Evolutionary conservation across 2,113 vertebrate species (phyloP), one percentile per base, ranked within the genome.

Genomic region (Ictalurus furcatus): DNA sequence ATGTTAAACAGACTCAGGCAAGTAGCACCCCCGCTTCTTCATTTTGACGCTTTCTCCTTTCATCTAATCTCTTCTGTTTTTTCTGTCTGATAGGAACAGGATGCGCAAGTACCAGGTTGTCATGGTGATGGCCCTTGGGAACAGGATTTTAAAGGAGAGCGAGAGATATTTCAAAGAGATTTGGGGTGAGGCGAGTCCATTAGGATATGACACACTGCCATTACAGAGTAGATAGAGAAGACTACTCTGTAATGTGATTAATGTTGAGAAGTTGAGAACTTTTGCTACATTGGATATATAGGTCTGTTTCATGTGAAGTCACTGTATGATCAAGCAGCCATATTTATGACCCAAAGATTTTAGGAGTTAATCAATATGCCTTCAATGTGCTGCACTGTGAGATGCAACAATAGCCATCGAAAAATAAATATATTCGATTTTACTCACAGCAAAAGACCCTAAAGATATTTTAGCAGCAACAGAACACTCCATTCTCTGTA

Each of bases 61-160:
- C 28, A 67, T 81, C 58, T 88, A 25, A 59, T 28, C 58, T 86
- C 84, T 58, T 25, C 48, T 84, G 25, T 58, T 30, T 54, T 76
- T 67, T 40, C 28, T 37, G n/a, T 71, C 83, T 85, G 44, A 88
- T 73, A 88, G 84, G 67, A 86, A 76, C 44, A 73, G 76, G 67
- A 78, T 44, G 34, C 67, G 8, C 73, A 88, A 28, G 34, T 86
- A 80, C 58, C 48, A 76, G 84, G 90, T 90, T 87, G 85, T 78
- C 87, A 90, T 87, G 80, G 87, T n/a, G 84, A 89, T 88, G 84
- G 88, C 84, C 67, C 40, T 81, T 65, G 90, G 44, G 87, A 90
- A 19, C 54, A 87, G 82, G 63, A 85, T 90, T 85, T 44, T 85
- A 85, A 79, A 84, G 63, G 65, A 85, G 56, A n/a, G 81, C 1